These are phyloP conservation scores for Numida meleagris DNA, from an alignment of 2,113 vertebrate species.

Conservation along the genomic window DNA sequence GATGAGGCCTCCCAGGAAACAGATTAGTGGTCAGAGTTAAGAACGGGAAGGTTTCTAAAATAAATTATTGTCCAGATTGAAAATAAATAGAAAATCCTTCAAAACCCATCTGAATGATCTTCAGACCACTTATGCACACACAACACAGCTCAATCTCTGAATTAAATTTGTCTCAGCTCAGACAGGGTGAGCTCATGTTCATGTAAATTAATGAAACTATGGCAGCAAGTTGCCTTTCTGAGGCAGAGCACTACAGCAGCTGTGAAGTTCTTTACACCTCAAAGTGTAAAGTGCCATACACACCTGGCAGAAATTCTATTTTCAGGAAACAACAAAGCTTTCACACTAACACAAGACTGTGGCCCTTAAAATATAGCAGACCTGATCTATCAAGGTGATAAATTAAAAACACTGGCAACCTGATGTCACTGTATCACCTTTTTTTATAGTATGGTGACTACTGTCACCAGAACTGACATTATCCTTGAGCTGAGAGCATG, in stretches of 20 bases:
- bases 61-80: not conserved
- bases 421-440: not conserved
- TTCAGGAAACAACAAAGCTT: not conserved
- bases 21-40: not conserved
- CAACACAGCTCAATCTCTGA: not conserved
- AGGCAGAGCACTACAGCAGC: not conserved
- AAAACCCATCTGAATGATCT: not conserved
- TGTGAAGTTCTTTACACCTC: not conserved
- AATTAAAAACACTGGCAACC: not conserved
- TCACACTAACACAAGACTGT: not conserved
- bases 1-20: not conserved
- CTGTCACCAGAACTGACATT: not conserved
- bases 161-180: not conserved
- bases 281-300: not conserved
- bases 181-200: not conserved
- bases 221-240: not conserved
- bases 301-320: not conserved
- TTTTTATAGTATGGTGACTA: not conserved
- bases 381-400: not conserved
- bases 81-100: not conserved
- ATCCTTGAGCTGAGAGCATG: not conserved
- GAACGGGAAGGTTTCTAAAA: not conserved
- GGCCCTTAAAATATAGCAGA: not conserved
- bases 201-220: rapidly evolving
- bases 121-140: not conserved